Percentiles rank a stretch among this genome's conserved stretches.
phyloP scores from a whole-genome alignment of 2,113 vertebrate genomes.

The Nothoprocta perdicaria region DNA sequence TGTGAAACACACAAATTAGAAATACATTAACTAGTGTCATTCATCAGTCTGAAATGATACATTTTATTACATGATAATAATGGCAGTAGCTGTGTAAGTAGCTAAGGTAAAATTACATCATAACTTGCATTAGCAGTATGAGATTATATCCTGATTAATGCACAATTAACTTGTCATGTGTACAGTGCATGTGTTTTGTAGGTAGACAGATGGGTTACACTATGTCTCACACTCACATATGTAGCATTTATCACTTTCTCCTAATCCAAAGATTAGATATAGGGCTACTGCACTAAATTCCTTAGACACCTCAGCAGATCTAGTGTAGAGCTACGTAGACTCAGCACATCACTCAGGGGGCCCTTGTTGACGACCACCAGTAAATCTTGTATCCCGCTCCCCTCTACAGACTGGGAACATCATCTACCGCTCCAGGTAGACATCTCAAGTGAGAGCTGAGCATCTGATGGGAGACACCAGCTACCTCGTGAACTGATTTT shows the following conservation, averaged over 20 bases:
- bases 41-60: slow-evolving; percentile 55
- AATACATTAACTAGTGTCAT: slow-evolving; percentile 45
- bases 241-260: slow-evolving; percentile 49
- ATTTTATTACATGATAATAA: slow-evolving; percentile 62
- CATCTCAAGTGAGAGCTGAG: background rate
- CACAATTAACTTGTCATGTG: slow-evolving; percentile 68
- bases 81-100: slow-evolving; percentile 37
- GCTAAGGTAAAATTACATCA: slow-evolving; percentile 70
- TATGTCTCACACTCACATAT: background rate
- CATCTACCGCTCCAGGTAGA: accelerated
- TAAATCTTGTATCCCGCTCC: background rate
- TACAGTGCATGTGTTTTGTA: slow-evolving; percentile 38
- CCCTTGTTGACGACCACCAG: background rate
- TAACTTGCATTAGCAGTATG: slow-evolving; percentile 61
- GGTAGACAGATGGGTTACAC: slow-evolving; percentile 57
- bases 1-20: slow-evolving; percentile 44
- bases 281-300: background rate
- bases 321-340: background rate
- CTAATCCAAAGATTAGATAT: background rate
- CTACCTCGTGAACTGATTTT: background rate
- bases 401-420: background rate
- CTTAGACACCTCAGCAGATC: background rate
- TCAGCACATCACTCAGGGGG: background rate
- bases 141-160: slow-evolving; percentile 72
- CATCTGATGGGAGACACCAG: background rate